A percentile compares a stretch with the other conserved stretches of the same genome.
These are phyloP conservation scores for Girardinus metallicus DNA, from an alignment of 2,797 vertebrate genomes.

Conservation along the genomic window DNA sequence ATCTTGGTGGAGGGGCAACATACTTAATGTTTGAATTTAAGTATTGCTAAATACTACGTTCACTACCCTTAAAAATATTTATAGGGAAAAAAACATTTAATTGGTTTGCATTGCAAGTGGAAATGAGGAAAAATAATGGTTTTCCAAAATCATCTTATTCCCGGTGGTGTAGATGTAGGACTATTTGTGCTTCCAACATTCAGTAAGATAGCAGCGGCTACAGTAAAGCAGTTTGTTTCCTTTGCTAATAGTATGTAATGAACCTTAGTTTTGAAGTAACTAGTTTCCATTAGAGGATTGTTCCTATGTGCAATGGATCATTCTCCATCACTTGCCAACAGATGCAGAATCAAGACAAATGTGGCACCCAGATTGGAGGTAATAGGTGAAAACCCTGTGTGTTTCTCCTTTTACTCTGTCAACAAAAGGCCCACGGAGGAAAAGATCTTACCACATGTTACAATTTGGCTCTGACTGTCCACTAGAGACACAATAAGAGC, in stretches of 20 bases:
- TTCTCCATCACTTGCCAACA: neutral
- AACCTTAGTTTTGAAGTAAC: neutral
- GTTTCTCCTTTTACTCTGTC: neutral
- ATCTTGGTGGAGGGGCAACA: neutral
- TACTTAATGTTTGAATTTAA: neutral
- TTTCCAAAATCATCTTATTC: neutral
- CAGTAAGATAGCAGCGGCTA: neutral
- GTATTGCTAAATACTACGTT: neutral
- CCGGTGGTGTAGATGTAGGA: neutral
- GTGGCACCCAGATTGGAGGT: neutral
- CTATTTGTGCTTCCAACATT: neutral
- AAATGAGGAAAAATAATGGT: neutral
- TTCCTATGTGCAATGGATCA: neutral
- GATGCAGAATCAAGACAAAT: neutral
- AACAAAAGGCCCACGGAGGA: neutral
- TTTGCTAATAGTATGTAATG: neutral
- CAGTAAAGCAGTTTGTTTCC: neutral
- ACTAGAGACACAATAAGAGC: neutral
- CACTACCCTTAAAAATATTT: neutral
- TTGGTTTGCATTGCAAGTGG: neutral
- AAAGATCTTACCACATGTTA: neutral
- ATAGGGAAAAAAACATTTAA: neutral
- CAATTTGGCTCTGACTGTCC: neutral
- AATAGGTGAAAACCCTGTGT: neutral
- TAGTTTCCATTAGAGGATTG: neutral